Evolutionary conservation across 2,888 invertebrate genomes (phyloP).

Genomic region (Campoletis raptor): DNA sequence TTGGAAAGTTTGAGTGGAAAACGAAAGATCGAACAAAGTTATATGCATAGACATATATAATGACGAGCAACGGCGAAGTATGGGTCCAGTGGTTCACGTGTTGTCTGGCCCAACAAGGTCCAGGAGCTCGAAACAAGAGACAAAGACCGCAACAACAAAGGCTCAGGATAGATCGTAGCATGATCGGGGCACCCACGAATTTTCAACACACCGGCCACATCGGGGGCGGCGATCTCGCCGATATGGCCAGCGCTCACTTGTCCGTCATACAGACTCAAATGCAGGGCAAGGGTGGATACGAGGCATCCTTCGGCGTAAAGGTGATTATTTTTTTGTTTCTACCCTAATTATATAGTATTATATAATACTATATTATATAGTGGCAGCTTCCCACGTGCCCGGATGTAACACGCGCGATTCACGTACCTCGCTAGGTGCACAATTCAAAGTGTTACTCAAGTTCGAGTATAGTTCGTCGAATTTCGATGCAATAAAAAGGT

Average conservation of each 20-base stretch:
- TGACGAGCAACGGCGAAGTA: slow-evolving; percentile 92
- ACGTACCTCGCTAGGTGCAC: slow-evolving; percentile 17
- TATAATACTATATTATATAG: too few relatives aligned
- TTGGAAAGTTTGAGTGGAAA: slow-evolving; percentile 23
- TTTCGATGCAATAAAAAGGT: not conserved
- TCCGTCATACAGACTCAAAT: slow-evolving; percentile 96
- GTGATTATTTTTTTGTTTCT: slow-evolving; percentile 78
- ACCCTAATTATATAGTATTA: not conserved
- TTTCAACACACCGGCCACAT: slow-evolving; percentile 97
- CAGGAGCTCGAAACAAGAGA: slow-evolving; percentile 86
- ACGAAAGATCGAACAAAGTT: slow-evolving; percentile 12
- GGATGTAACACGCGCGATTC: slow-evolving; percentile 64
- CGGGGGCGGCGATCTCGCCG: slow-evolving; percentile 93
- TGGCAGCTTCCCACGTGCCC: slow-evolving; percentile 66
- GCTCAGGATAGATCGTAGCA: slow-evolving; percentile 94
- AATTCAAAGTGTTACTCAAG: slow-evolving; percentile 1
- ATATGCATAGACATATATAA: slow-evolving; percentile 77
- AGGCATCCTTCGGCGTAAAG: slow-evolving; percentile 89
- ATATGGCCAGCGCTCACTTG: slow-evolving; percentile 93
- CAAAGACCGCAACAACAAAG: slow-evolving; percentile 86
- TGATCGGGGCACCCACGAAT: slow-evolving; percentile 98
- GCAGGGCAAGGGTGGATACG: slow-evolving; percentile 98
- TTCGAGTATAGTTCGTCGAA: not conserved
- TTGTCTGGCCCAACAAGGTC: slow-evolving; percentile 93
- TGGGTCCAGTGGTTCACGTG: slow-evolving; percentile 97